phyloP scores from a whole-genome alignment of 2,888 invertebrate species.

The Epirrhoe tristata region DNA sequence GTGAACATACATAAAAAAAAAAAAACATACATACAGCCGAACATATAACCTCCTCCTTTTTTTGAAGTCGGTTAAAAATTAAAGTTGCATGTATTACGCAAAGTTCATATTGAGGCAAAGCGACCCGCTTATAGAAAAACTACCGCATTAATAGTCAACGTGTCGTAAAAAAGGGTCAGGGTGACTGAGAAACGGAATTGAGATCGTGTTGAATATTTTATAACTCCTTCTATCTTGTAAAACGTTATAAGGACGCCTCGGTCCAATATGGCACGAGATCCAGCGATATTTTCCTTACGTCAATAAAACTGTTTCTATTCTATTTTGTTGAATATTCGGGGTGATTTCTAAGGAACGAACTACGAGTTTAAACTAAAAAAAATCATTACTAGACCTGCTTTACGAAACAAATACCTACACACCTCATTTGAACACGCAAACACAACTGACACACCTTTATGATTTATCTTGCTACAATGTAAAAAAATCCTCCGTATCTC shows the following conservation, averaged over 20 bases:
- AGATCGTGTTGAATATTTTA: slow-evolving; percentile 74
- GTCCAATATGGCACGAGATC: slow-evolving; percentile 18
- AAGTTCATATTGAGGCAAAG: slow-evolving; percentile 36
- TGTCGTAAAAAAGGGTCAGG: slow-evolving; percentile 63
- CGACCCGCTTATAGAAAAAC: slow-evolving; percentile 58
- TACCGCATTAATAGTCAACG: slow-evolving; percentile 55
- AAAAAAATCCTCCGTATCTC: slow-evolving; percentile 1
- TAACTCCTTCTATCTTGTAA: slow-evolving; percentile 65
- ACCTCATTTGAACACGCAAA: neutral
- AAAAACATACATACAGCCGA: too few relatives aligned
- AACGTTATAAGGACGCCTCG: slow-evolving; percentile 59
- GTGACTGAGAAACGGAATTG: slow-evolving; percentile 68
- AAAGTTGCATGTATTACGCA: slow-evolving; percentile 52
- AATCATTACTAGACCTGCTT: too few relatives aligned
- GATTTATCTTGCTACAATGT: slow-evolving; percentile 1
- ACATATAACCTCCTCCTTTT: too few relatives aligned
- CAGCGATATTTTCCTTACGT: slow-evolving; percentile 3
- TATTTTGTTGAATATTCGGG: too few relatives aligned
- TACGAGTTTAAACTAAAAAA: too few relatives aligned
- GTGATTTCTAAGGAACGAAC: too few relatives aligned
- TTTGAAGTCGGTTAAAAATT: too few relatives aligned
- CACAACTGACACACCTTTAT: neutral
- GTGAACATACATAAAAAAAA: too few relatives aligned
- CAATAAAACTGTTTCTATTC: neutral
- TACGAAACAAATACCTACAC: too few relatives aligned